These are phyloP conservation scores for Drosophila erecta DNA, from an alignment of 1,140 invertebrate genomes.

Conservation along the genomic window DNA sequence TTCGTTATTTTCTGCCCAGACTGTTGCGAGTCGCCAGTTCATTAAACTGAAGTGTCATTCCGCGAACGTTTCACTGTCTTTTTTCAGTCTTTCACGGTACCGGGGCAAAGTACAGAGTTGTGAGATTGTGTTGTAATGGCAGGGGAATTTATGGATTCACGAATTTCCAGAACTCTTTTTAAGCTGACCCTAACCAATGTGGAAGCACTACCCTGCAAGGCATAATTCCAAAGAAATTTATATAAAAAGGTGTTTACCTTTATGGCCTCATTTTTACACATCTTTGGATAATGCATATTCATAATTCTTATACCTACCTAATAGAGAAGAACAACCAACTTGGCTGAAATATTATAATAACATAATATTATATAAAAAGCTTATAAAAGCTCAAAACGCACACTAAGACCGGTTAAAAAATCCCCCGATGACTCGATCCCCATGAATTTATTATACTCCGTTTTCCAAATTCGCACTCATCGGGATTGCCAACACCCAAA, in stretches of 20 bases:
- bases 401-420: neutral
- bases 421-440: neutral
- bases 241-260: neutral
- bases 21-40: conserved; percentile 62
- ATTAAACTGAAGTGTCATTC: conserved; percentile 79
- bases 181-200: conserved; percentile 22
- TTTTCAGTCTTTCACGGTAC: conserved; percentile 46
- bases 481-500: conserved; percentile 22
- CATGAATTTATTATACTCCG: conserved; percentile 23
- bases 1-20: conserved; percentile 34
- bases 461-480: conserved; percentile 14
- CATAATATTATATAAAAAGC: neutral
- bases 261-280: too few relatives aligned
- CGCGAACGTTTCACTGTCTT: conserved; percentile 50
- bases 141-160: conserved; percentile 54
- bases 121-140: conserved; percentile 63
- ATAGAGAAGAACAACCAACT: too few relatives aligned
- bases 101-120: conserved; percentile 60
- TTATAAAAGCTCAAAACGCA: neutral
- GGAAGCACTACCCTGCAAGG: conserved; percentile 7
- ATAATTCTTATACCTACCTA: too few relatives aligned
- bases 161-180: conserved; percentile 34
- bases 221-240: neutral
- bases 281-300: too few relatives aligned
- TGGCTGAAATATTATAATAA: too few relatives aligned